Evolutionary conservation across 2,113 vertebrate genomes (phyloP).

Genomic region (Puntigrus tetrazona): DNA sequence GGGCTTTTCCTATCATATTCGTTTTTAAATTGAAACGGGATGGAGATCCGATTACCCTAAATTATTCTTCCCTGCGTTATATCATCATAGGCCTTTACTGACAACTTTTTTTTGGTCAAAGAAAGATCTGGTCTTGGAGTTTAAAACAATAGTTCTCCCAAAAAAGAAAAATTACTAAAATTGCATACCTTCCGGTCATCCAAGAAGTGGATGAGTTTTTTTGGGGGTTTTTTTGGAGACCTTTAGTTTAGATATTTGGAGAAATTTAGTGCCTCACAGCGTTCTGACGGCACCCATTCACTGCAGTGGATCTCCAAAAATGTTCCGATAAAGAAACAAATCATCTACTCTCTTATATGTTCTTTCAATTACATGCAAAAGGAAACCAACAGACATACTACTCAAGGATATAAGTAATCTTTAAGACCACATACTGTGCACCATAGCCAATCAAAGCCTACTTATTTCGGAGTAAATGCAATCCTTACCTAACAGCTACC

Average conservation of each 20-base stretch:
- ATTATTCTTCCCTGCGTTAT: not conserved
- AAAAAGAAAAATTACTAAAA: not conserved
- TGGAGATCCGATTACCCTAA: not conserved
- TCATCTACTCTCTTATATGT: too few species aligned
- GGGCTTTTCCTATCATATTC: not conserved
- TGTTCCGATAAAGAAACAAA: too few species aligned
- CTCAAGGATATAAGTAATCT: not conserved
- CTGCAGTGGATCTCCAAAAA: too few species aligned
- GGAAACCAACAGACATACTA: not conserved
- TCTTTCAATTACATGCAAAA: not conserved
- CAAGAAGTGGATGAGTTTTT: too few species aligned
- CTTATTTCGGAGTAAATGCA: not conserved
- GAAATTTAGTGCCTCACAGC: too few species aligned
- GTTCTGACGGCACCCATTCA: too few species aligned
- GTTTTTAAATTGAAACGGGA: not conserved
- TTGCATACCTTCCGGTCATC: not conserved
- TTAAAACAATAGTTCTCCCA: not conserved
- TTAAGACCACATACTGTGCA: not conserved
- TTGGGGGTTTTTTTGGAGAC: too few species aligned
- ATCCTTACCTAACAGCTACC: not conserved
- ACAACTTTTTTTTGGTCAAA: not conserved
- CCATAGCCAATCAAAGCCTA: not conserved
- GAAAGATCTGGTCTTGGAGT: not conserved
- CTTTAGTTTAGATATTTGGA: too few species aligned
- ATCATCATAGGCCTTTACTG: not conserved